phyloP scores from a whole-genome alignment of 2,113 vertebrate genomes.

The Zosterops pallidus region DNA sequence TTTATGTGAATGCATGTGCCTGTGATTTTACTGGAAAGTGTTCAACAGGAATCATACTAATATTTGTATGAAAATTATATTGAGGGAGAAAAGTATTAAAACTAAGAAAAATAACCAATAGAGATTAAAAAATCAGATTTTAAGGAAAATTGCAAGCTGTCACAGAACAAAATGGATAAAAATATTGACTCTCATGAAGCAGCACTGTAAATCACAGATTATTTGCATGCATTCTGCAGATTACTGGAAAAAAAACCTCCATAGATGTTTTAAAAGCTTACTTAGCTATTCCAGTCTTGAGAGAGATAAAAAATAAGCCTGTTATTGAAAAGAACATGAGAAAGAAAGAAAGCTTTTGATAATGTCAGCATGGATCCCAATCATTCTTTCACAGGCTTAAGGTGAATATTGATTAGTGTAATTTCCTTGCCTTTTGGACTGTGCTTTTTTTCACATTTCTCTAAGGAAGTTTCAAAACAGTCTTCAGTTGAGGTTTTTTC shows the following conservation, averaged over 20 bases:
- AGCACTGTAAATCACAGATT: neutral
- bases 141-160: neutral
- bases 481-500: neutral
- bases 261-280: neutral
- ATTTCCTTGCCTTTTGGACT: neutral
- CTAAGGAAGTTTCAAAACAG: neutral
- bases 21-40: neutral
- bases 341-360: constrained; percentile 19
- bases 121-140: neutral
- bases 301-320: neutral
- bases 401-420: constrained; percentile 14
- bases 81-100: neutral
- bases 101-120: neutral
- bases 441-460: neutral
- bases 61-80: neutral
- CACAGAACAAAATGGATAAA: neutral
- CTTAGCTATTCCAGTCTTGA: neutral
- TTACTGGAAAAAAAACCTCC: neutral
- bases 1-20: neutral
- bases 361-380: neutral
- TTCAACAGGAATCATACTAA: neutral
- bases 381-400: neutral
- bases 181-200: neutral
- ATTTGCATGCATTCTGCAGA: constrained; percentile 18
- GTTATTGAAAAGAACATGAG: neutral